phyloP scores from a whole-genome alignment of 2,888 invertebrate species.

The Leptopilina drosophilae region DNA sequence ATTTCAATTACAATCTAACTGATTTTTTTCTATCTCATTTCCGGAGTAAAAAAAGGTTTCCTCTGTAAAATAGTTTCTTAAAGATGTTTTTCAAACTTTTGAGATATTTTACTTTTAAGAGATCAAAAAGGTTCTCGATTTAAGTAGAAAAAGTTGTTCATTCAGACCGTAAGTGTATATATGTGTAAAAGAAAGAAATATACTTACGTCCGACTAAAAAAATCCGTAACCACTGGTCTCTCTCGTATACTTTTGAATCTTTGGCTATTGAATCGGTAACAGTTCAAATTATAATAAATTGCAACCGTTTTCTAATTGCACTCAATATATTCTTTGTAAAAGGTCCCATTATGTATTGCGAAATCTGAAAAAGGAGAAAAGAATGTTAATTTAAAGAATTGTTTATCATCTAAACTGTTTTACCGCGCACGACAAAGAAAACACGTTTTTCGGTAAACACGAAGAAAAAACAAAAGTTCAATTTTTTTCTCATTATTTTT shows the following conservation, averaged over 20 bases:
- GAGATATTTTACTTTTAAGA: too few species aligned
- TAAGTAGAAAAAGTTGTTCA: slow-evolving; percentile 14
- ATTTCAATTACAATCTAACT: too few species aligned
- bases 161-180: neutral
- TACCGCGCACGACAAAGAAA: neutral
- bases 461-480: neutral
- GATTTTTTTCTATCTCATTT: too few species aligned
- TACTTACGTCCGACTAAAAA: neutral
- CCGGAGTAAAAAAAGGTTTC: too few species aligned
- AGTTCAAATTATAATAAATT: slow-evolving; percentile 19
- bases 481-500: neutral
- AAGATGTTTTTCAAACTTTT: too few species aligned
- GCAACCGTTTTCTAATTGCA: slow-evolving; percentile 9
- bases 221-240: neutral
- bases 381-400: neutral
- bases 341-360: neutral
- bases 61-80: too few species aligned
- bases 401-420: neutral
- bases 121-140: too few species aligned
- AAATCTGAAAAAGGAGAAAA: neutral
- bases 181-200: neutral
- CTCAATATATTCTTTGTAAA: slow-evolving; percentile 14
- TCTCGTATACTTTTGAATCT: neutral
- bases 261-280: slow-evolving; percentile 8
- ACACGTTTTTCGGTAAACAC: neutral